A percentile compares a stretch with the other conserved stretches of the same genome.
Conservation (phyloP, 1,140 invertebrate species). For the Drosophila suzukii region DNA sequence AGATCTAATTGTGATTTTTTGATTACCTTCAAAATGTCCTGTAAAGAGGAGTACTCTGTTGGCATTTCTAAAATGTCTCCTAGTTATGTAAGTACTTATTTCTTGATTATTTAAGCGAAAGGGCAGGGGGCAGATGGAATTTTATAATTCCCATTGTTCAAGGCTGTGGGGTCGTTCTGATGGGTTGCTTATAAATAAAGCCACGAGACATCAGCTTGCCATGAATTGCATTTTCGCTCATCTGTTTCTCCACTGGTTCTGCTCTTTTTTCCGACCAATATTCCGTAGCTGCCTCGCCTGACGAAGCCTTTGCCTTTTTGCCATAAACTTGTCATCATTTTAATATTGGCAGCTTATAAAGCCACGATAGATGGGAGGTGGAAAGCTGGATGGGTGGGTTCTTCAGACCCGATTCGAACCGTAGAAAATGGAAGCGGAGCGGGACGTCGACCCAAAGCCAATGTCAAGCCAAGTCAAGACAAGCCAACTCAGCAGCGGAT, state of each 20-base stretch:
- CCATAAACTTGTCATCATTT: constrained; percentile 82
- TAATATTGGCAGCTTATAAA: constrained; percentile 83
- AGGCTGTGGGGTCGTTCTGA: neutral
- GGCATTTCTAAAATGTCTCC: constrained; percentile 3
- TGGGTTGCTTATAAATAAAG: constrained; percentile 53
- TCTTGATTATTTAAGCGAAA: constrained; percentile 19
- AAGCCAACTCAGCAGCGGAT: constrained; percentile 80
- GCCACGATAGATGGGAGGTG: constrained; percentile 61
- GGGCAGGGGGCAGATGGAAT: constrained; percentile 35
- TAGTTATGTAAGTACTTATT: constrained; percentile 28
- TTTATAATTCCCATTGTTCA: constrained; percentile 63
- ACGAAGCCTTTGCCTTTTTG: constrained; percentile 48
- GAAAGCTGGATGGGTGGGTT: neutral
- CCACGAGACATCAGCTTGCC: constrained; percentile 71
- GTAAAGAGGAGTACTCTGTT: neutral
- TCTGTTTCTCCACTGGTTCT: constrained; percentile 15
- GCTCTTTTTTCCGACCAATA: constrained; percentile 17
- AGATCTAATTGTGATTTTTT: neutral
- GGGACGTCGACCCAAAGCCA: constrained; percentile 66
- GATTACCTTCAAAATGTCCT: neutral
- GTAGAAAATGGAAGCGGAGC: constrained; percentile 17
- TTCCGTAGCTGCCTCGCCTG: constrained; percentile 2
- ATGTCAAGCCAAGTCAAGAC: constrained; percentile 80
- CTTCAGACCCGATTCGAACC: constrained; percentile 14
- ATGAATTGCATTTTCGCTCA: constrained; percentile 75